Conservation (phyloP, 2,113 vertebrate species). For the Sinocyclocheilus rhinocerous region DNA sequence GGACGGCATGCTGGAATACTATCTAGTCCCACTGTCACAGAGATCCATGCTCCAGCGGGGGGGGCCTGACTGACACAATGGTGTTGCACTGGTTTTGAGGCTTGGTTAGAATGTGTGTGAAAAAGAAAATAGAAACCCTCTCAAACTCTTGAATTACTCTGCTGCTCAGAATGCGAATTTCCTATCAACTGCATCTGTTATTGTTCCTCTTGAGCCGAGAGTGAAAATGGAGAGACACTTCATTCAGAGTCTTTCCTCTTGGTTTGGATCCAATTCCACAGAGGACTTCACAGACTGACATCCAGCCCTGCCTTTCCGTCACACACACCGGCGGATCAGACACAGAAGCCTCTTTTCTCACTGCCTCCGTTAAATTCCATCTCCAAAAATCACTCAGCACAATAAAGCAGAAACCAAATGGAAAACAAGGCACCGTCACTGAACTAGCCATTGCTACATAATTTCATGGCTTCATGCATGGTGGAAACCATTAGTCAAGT, state of each 20-base stretch:
- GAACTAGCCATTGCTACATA: neutral
- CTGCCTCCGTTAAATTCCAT: neutral
- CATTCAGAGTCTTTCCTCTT: slow-evolving; percentile 31
- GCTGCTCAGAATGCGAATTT: slow-evolving; percentile 24
- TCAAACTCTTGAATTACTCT: slow-evolving; percentile 28
- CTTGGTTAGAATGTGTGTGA: neutral
- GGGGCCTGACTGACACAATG: slow-evolving; percentile 19
- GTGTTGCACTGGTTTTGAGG: slow-evolving; percentile 6
- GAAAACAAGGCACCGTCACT: slow-evolving; percentile 9
- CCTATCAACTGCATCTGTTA: slow-evolving; percentile 12
- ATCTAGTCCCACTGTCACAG: neutral
- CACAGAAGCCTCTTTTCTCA: slow-evolving; percentile 26
- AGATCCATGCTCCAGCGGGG: neutral
- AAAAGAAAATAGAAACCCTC: neutral
- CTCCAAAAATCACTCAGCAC: slow-evolving; percentile 29
- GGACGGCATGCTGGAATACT: neutral
- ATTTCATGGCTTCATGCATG: slow-evolving; percentile 32
- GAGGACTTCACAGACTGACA: slow-evolving; percentile 30
- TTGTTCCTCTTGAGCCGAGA: slow-evolving; percentile 26
- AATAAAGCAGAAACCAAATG: slow-evolving; percentile 23
- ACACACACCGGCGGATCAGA: slow-evolving; percentile 19
- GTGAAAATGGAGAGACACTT: slow-evolving; percentile 31
- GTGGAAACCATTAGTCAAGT: slow-evolving; percentile 18
- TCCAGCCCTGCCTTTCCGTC: slow-evolving; percentile 21
- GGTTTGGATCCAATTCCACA: slow-evolving; percentile 37